Evolutionary conservation across 2,797 vertebrate species (phyloP).

Genomic region (Clamator glandarius): DNA sequence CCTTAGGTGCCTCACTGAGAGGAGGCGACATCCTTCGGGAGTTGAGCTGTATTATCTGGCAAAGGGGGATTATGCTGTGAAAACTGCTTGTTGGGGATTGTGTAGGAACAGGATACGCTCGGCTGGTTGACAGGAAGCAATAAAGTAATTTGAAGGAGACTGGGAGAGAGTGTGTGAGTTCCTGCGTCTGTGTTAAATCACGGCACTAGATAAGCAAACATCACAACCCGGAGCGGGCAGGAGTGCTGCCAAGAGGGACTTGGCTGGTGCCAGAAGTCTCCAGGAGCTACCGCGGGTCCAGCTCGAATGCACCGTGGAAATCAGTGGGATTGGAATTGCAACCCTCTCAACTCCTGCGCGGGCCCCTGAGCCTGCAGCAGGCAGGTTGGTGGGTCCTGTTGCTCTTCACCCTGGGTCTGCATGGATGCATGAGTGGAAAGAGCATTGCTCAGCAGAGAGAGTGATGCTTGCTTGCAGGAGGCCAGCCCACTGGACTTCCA

Average conservation of each 20-base stretch:
- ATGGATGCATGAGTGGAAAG: fast-evolving
- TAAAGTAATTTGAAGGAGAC: slow-evolving; percentile 65
- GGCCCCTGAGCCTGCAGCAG: fast-evolving
- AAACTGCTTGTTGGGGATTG: slow-evolving; percentile 47
- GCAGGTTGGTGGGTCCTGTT: not conserved
- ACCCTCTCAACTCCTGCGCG: not conserved
- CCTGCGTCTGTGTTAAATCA: slow-evolving; percentile 57
- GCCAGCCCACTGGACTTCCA: not conserved
- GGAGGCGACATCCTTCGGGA: not conserved
- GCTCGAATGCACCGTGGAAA: not conserved
- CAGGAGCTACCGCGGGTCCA: not conserved
- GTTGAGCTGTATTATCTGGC: slow-evolving; percentile 8
- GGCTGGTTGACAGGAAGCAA: slow-evolving; percentile 69
- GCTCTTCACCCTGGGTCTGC: not conserved
- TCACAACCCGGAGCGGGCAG: not conserved
- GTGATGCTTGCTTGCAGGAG: not conserved
- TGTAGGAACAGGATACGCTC: slow-evolving; percentile 58
- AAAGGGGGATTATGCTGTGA: slow-evolving; percentile 6
- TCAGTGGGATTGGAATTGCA: not conserved
- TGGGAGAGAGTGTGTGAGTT: slow-evolving; percentile 33
- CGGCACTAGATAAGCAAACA: slow-evolving; percentile 63
- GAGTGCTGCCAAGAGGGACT: not conserved
- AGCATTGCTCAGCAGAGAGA: not conserved
- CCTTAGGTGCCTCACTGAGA: not conserved
- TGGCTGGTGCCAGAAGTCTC: not conserved